phyloP scores from a whole-genome alignment of 1,140 invertebrate genomes.

The Rhagoletis zephyria region DNA sequence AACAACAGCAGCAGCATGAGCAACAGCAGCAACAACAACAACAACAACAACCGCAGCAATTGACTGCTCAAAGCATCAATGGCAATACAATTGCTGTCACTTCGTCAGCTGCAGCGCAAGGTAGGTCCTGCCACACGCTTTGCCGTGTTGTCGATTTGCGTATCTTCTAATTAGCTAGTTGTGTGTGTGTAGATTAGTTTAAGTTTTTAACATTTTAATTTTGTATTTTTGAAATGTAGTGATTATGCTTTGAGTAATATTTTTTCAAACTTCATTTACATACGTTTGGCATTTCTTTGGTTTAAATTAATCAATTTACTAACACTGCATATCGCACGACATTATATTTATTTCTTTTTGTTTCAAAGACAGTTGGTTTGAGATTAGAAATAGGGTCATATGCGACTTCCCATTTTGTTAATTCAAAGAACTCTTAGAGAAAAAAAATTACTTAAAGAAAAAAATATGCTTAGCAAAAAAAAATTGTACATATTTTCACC shows the following conservation, averaged over 20 bases:
- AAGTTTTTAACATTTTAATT: constrained; percentile 2
- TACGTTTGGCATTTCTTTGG: constrained; percentile 37
- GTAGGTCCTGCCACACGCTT: constrained; percentile 12
- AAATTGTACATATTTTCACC: too few relatives aligned
- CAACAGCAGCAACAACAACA: constrained; percentile 63
- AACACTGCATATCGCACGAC: neutral
- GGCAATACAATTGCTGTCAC: constrained; percentile 58
- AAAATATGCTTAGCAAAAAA: too few relatives aligned
- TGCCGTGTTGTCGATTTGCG: neutral
- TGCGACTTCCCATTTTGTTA: too few relatives aligned
- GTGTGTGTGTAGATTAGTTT: constrained; percentile 10
- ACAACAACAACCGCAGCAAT: constrained; percentile 63
- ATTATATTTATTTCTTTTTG: constrained; percentile 2
- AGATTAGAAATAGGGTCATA: too few relatives aligned
- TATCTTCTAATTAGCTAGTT: neutral
- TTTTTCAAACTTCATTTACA: neutral
- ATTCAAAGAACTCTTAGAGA: too few relatives aligned
- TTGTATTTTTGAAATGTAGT: neutral
- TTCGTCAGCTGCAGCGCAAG: constrained; percentile 34
- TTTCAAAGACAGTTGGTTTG: neutral
- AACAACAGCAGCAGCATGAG: constrained; percentile 62
- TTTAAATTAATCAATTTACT: neutral
- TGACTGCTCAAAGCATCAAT: constrained; percentile 54
- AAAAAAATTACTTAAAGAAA: too few relatives aligned
- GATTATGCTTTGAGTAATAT: neutral